Percentiles rank a stretch among this genome's conserved stretches.
These are phyloP conservation scores for Spea hammondii DNA, from an alignment of 2,797 vertebrate genomes.

Conservation along the genomic window DNA sequence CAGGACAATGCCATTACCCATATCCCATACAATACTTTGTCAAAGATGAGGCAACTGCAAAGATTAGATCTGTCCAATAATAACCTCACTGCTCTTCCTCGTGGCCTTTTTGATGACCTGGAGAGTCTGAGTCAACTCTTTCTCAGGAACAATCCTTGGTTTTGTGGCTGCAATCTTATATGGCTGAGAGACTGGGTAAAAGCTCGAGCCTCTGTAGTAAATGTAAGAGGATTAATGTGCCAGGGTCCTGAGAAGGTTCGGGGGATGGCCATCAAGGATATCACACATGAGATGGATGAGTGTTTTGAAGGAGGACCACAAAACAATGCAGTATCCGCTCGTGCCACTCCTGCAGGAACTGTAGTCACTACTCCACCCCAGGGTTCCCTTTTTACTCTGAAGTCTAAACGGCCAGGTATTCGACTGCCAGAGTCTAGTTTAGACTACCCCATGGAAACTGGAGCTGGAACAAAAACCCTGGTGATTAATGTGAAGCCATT, in stretches of 20 bases:
- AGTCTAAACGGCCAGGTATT: conserved; percentile 80
- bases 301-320: conserved; percentile 69
- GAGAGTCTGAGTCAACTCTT: conserved; percentile 83
- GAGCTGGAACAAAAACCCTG: conserved; percentile 79
- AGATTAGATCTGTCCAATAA: conserved; percentile 90
- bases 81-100: conserved; percentile 87
- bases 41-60: conserved; percentile 81
- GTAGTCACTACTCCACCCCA: conserved; percentile 68
- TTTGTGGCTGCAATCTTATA: conserved; percentile 88
- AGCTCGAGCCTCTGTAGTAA: conserved; percentile 77
- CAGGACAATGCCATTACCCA: conserved; percentile 92
- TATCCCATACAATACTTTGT: conserved; percentile 82
- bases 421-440: conserved; percentile 80
- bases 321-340: conserved; percentile 48
- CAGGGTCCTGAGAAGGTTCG: conserved; percentile 84
- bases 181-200: conserved; percentile 92
- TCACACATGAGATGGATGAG: conserved; percentile 85
- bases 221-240: conserved; percentile 86
- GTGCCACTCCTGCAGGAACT: conserved; percentile 56
- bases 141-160: conserved; percentile 91
- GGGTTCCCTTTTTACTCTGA: conserved; percentile 86
- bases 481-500: conserved; percentile 85
- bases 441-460: conserved; percentile 79
- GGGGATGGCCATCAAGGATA: conserved; percentile 84
- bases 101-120: conserved; percentile 86